Evolutionary conservation across 2,888 invertebrate genomes (phyloP).

Genomic region (Microplitis deprimator): DNA sequence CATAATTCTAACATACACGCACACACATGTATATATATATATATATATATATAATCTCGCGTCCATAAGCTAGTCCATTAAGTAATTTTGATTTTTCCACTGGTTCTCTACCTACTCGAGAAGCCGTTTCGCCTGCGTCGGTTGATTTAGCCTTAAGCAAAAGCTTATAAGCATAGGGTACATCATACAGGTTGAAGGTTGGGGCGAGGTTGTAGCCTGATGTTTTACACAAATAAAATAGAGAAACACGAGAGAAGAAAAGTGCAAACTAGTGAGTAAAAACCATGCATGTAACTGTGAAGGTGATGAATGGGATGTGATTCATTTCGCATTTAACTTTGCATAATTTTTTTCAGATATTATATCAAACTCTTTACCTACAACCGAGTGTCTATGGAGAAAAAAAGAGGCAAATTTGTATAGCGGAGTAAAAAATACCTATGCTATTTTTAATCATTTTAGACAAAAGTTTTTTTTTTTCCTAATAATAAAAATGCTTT

Average conservation of each 20-base stretch:
- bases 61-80: slow-evolving; percentile 35
- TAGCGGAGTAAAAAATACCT: too few species aligned
- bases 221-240: slow-evolving; percentile 31
- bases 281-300: slow-evolving; percentile 11
- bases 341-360: neutral
- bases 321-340: slow-evolving; percentile 32
- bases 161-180: slow-evolving; percentile 34
- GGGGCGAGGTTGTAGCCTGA: slow-evolving; percentile 21
- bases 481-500: too few species aligned
- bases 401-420: too few species aligned
- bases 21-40: too few species aligned
- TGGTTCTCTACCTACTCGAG: slow-evolving; percentile 29
- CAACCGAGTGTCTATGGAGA: too few species aligned
- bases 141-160: slow-evolving; percentile 29
- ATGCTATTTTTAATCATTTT: too few species aligned
- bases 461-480: too few species aligned
- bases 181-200: slow-evolving; percentile 13
- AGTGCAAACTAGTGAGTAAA: slow-evolving; percentile 11
- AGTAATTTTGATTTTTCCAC: slow-evolving; percentile 40
- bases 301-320: slow-evolving; percentile 40
- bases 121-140: slow-evolving; percentile 11
- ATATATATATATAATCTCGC: neutral
- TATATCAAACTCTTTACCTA: neutral
- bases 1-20: neutral
- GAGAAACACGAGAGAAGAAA: slow-evolving; percentile 18